Base-by-base conservation (phyloP, 2,113 vertebrate genomes). In the Equus quagga region DNA sequence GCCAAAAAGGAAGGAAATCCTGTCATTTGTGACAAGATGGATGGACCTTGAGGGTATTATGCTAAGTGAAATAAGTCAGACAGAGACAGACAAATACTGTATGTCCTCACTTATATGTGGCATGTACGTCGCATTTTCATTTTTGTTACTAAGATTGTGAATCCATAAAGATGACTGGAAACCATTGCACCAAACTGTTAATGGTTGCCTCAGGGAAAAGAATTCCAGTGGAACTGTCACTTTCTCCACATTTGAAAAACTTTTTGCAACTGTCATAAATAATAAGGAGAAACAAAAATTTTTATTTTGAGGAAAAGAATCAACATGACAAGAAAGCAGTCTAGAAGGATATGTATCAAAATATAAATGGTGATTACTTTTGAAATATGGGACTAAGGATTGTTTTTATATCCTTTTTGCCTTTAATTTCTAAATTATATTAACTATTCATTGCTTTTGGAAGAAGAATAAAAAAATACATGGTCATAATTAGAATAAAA, bases 401-500 rank as follows among this genome's bases (percentile, higher is more conserved):
- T 24, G 14, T 79, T 85, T 93, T 51, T 69, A 49, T 62, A 28
- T 33, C 58, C n/a, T 84, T 91, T 85, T 78, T 64, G 51, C 14
- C 56, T 94, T 84, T 73, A 72, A 92, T 94, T 86, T 89, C 44
- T 81, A 78, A 92, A 51, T 85, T 75, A 58, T 58, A 81, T 44
- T 36, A 85, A 89, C 6, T 79, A 11, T 21, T 18, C 1, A 58
- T 56, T 65, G 51, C 44, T 86, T 96, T 51, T 70, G 33, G n/a
- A 76, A 56, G 24, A 75, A 88, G 51, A 76, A 69, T 44, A 69
- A 84, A 85, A 33, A 21, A 88, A 64, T 36, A 31, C 15, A 56
- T 18, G 13, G 56, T 49, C 56, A 60, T 9, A 18, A 81, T 69
- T 58, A 83, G 69, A 94, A 73, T 62, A 56, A 94, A 88, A 33